A percentile compares a stretch with the other conserved stretches of the same genome.
Conservation (phyloP, 2,797 vertebrate genomes). For the Chelonia mydas region DNA sequence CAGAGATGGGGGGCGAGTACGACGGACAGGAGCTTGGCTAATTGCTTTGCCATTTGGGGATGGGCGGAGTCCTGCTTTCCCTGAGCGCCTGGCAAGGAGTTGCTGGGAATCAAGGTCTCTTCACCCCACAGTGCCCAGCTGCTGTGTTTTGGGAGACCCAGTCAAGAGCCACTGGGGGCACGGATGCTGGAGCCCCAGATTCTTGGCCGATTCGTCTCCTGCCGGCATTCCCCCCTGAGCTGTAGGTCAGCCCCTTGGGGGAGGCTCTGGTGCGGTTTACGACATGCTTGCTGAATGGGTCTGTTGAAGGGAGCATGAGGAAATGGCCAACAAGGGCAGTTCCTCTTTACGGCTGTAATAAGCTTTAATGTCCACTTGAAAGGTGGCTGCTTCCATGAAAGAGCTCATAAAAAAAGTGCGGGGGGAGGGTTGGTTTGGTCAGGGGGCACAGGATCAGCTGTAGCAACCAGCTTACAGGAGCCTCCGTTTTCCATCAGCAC, state of each 20-base stretch:
- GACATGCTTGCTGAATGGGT: not conserved
- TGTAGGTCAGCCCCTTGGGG: not conserved
- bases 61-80: not conserved
- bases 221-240: not conserved
- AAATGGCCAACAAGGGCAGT: too few species aligned
- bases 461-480: not conserved
- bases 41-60: not conserved
- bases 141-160: not conserved
- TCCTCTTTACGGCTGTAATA: not conserved
- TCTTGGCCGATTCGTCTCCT: not conserved
- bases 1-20: not conserved
- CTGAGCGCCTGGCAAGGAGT: not conserved
- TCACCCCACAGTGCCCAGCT: not conserved
- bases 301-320: accelerated
- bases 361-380: accelerated
- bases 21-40: not conserved
- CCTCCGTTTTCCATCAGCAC: not conserved
- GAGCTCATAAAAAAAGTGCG: accelerated
- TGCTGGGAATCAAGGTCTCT: not conserved
- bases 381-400: not conserved
- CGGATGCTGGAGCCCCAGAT: not conserved
- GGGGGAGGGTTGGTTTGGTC: accelerated
- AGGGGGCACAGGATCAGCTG: not conserved
- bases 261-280: not conserved
- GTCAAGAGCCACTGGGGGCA: not conserved